Evolutionary conservation across 1,140 invertebrate genomes (phyloP), one percentile per base, ranked within the genome.

Genomic region (Lordiphosa stackelbergi): DNA sequence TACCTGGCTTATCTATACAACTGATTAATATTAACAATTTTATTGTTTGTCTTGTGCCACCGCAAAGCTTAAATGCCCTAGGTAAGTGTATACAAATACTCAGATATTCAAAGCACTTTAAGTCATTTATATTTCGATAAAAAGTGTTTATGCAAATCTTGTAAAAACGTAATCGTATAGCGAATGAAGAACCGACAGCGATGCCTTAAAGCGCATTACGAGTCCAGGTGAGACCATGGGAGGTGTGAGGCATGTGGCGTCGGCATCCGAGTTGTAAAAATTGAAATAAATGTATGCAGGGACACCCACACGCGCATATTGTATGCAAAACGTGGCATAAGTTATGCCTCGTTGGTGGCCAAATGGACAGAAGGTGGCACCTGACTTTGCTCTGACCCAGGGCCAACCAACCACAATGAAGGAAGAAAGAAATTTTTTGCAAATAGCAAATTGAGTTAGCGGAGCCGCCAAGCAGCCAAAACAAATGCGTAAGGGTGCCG

Each of bases 371-470:
- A 48, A 37, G 24, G 59, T 59, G 63, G 51, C 46, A 48, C 31
- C 34, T 55, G 38, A 41, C 40, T 53, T 47, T 45, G 13, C 13
- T 42, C 64, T 68, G 66, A 69, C 66, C 65, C 49, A 31, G 47
- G 49, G 43, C 43, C 47, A 43, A 31, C 6, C 62, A 41, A 37
- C 54, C 77, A 54, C 66, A 58, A 75, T 53, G 61, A 42, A 49
- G 45, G 53, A 61, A 53, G 47, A 42, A 53, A 42, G 54, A 57
- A 56, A 74, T 64, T 72, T 77, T 77, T 72, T 70, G 57, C 72
- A 83, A 70, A 81, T 83, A 81, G 77, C 83, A 81, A 83, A 81
- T 81, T 81, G 77, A 81, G 77, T 81, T 81, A 77, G 68, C 77
- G 51, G 40, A 56, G 53, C 59, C 37, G 64, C 51, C 40, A 35